A percentile compares a stretch with the other conserved stretches of the same genome.
Conservation (phyloP, 30 jellyfish, hydroid and myxozoan genomes). For the Mastigias papua region DNA sequence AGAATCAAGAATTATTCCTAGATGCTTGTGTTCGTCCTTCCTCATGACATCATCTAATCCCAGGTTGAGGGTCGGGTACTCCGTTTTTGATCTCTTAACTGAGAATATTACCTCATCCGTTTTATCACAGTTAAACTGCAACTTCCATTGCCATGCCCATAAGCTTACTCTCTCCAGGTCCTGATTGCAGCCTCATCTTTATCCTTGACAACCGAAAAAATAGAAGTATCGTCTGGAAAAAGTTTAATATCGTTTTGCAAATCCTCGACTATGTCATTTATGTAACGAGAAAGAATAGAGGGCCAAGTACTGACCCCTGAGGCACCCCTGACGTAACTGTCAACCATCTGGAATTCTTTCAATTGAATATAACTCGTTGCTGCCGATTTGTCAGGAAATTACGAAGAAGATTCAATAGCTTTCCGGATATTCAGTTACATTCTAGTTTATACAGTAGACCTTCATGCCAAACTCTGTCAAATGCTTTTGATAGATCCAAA, state of each 20-base stretch:
- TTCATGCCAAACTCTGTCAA: background rate
- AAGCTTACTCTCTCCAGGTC: no score
- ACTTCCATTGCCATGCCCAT: background rate
- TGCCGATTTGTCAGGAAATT: background rate
- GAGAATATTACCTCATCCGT: no score
- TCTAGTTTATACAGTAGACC: background rate
- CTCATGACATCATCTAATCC: no score
- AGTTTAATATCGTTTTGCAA: no score
- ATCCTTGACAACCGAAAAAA: background rate
- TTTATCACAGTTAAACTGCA: no score
- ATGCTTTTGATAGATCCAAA: background rate
- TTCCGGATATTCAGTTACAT: background rate
- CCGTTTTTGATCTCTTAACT: background rate
- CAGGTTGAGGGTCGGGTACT: no score
- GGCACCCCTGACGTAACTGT: background rate
- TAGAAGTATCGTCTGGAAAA: background rate
- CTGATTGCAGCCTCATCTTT: background rate
- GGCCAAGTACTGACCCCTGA: background rate
- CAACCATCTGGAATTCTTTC: background rate
- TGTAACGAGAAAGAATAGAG: background rate
- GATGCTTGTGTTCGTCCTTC: no score
- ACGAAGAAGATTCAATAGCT: background rate
- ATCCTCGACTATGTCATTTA: background rate
- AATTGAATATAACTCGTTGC: background rate
- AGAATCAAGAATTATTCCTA: background rate